These are phyloP conservation scores for Charina bottae DNA, from an alignment of 2,113 vertebrate genomes.

Conservation along the genomic window DNA sequence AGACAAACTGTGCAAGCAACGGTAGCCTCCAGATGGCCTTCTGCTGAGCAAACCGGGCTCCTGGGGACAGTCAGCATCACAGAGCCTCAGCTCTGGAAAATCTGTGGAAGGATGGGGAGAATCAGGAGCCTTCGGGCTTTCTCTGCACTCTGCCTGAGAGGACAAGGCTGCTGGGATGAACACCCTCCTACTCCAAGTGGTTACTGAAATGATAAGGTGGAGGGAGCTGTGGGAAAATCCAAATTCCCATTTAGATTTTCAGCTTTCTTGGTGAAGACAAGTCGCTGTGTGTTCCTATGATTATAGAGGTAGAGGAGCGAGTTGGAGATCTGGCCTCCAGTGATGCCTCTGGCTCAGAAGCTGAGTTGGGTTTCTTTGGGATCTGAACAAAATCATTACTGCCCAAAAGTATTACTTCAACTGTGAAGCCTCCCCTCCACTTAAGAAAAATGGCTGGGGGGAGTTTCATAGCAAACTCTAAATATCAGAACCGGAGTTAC, in stretches of 20 bases:
- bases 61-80: constrained; percentile 24
- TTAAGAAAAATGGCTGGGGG: neutral
- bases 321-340: fast-evolving
- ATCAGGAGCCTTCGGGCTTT: too few species aligned
- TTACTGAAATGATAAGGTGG: constrained; percentile 23
- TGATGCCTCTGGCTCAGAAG: fast-evolving
- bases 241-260: constrained; percentile 7
- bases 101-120: neutral
- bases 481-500: neutral
- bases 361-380: neutral
- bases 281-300: neutral
- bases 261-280: neutral
- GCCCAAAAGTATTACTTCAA: neutral
- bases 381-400: neutral
- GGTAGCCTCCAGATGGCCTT: constrained; percentile 34
- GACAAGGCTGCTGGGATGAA: neutral
- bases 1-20: neutral
- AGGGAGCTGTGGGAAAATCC: neutral
- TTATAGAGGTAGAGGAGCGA: neutral
- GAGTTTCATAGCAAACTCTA: too few species aligned
- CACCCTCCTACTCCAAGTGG: constrained; percentile 11
- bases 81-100: neutral
- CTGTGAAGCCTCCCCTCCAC: neutral
- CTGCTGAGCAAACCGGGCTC: neutral
- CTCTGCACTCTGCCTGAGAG: neutral